Evolutionary conservation across 2,888 invertebrate genomes (phyloP).

Genomic region (Tetragonisca angustula): DNA sequence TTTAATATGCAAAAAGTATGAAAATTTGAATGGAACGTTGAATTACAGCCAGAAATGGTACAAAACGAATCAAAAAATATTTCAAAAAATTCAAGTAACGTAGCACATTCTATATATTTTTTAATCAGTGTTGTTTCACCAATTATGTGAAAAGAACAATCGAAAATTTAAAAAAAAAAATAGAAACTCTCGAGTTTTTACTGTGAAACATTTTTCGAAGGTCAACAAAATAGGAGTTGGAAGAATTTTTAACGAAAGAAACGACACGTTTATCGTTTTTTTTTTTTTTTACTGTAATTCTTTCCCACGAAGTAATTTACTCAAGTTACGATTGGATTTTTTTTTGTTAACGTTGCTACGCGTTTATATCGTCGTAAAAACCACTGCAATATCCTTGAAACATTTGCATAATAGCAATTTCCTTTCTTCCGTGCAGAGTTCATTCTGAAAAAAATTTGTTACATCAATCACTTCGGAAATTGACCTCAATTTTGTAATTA

Average conservation of each 20-base stretch:
- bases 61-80: not conserved
- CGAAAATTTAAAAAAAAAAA: not conserved
- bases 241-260: conserved; percentile 1
- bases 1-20: not conserved
- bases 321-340: conserved; percentile 1
- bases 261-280: not conserved
- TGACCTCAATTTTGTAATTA: not conserved
- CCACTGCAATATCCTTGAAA: conserved; percentile 11
- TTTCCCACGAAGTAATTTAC: not conserved
- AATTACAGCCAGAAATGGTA: not conserved
- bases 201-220: not conserved
- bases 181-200: not conserved
- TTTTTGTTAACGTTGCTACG: conserved; percentile 26
- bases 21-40: not conserved
- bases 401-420: conserved; percentile 23
- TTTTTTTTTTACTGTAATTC: not conserved
- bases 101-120: not conserved
- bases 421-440: not conserved
- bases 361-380: conserved; percentile 6
- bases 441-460: not conserved
- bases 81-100: not conserved
- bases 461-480: not conserved
- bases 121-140: too few relatives aligned
- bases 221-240: not conserved
- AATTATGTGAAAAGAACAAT: not conserved